Percentiles rank a stretch among this genome's conserved stretches.
Conservation (phyloP, 2,888 invertebrate species). For the Cremastobaeus sp. region DNA sequence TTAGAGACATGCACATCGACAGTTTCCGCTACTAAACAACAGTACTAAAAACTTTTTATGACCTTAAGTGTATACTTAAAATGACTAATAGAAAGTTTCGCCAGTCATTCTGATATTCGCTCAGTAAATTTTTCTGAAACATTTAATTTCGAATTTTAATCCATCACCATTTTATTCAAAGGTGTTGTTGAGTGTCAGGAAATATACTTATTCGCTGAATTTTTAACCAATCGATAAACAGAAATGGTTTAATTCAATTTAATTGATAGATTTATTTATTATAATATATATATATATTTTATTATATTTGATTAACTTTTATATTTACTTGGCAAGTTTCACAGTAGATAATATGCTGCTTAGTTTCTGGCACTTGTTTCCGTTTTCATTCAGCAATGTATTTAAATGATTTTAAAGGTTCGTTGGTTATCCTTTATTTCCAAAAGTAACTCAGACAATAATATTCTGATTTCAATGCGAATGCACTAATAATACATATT, state of each 20-base stretch:
- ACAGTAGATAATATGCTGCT: conserved; percentile 55
- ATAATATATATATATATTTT: conserved; percentile 28
- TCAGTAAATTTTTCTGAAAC: conserved; percentile 44
- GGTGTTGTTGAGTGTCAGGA: too few species aligned
- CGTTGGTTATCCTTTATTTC: too few species aligned
- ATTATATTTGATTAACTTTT: conserved; percentile 57
- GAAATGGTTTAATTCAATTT: conserved; percentile 38
- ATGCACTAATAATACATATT: too few species aligned
- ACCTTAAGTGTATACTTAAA: conserved; percentile 60
- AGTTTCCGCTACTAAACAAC: conserved; percentile 63
- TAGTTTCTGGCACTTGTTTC: conserved; percentile 62
- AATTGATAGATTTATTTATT: conserved; percentile 10
- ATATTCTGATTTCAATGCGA: too few species aligned
- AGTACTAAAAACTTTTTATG: conserved; percentile 62
- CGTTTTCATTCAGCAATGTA: conserved; percentile 57
- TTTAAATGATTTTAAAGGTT: conserved; percentile 34
- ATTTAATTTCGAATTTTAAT: conserved; percentile 43
- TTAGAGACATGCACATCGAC: conserved; percentile 59
- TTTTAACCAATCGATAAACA: too few species aligned
- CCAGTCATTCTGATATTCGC: conserved; percentile 29
- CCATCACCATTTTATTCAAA: conserved; percentile 15
- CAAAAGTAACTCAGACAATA: too few species aligned
- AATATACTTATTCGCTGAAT: too few species aligned
- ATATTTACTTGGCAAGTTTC: conserved; percentile 58
- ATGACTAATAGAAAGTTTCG: conserved; percentile 56